Evolutionary conservation across 1,140 invertebrate genomes (phyloP).

Genomic region (Pissodes strobi): DNA sequence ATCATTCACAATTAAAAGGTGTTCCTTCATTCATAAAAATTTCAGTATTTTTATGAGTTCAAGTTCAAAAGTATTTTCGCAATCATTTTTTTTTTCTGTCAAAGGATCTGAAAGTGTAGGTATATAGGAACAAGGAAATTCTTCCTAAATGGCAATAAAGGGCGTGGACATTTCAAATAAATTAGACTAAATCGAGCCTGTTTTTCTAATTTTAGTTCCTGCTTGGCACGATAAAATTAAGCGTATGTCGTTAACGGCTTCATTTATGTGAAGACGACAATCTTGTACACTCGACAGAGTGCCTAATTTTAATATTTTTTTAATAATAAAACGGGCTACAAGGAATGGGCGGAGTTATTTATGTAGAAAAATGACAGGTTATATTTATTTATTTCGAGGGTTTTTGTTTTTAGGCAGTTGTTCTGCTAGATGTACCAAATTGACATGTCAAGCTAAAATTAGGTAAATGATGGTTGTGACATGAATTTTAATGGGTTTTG

Average conservation of each 20-base stretch:
- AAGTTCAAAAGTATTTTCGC: too few species aligned
- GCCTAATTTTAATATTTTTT: conserved; percentile 31
- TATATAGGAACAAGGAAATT: conserved; percentile 1
- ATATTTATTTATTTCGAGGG: conserved; percentile 25
- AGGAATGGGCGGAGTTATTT: conserved; percentile 19
- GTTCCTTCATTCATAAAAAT: too few species aligned
- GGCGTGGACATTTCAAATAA: conserved; percentile 25
- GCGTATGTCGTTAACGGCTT: conserved; percentile 27
- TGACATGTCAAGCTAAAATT: conserved; percentile 3
- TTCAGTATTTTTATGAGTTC: too few species aligned
- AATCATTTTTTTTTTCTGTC: too few species aligned
- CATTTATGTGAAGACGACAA: conserved; percentile 34
- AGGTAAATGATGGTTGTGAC: background rate
- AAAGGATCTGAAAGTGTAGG: too few species aligned
- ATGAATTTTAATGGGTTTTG: conserved; percentile 4
- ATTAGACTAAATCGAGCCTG: conserved; percentile 25
- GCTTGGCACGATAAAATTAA: conserved; percentile 25
- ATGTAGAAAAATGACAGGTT: conserved; percentile 23
- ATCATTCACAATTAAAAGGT: too few species aligned
- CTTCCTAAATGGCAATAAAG: background rate
- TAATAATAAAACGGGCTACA: conserved; percentile 26
- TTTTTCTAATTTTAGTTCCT: conserved; percentile 28
- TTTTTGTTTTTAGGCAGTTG: conserved; percentile 15
- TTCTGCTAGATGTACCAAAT: conserved; percentile 1
- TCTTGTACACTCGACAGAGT: conserved; percentile 27